phyloP scores from a whole-genome alignment of 2,888 invertebrate genomes.

The Caenorhabditis doughertyi region DNA sequence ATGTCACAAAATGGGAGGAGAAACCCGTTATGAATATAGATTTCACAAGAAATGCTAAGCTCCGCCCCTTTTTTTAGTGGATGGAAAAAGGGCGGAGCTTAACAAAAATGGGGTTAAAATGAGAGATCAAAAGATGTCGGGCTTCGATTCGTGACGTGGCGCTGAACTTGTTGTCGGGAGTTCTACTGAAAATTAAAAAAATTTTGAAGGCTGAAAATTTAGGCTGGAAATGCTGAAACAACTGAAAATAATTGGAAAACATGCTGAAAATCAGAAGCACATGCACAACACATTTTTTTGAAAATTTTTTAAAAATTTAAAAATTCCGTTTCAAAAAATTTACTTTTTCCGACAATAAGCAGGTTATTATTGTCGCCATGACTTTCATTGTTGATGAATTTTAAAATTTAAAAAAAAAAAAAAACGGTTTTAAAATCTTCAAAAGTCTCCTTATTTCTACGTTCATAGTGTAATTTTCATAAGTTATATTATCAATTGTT shows the following conservation, averaged over 20 bases:
- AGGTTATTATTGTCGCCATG: no score
- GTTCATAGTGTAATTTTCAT: no score
- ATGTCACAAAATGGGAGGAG: not conserved
- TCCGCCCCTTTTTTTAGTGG: not conserved
- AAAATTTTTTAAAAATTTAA: not conserved
- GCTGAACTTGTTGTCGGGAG: conserved; percentile 45
- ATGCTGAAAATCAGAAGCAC: not conserved
- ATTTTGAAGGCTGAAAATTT: not conserved
- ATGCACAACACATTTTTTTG: not conserved
- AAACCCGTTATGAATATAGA: not conserved
- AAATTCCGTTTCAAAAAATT: not conserved
- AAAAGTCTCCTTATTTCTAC: no score
- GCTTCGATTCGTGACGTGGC: conserved; percentile 58
- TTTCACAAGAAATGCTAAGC: not conserved
- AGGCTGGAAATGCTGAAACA: no score
- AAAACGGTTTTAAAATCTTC: no score
- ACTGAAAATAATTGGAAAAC: not conserved
- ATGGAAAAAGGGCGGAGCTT: not conserved
- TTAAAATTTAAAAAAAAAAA: no score
- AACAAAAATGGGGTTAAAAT: not conserved
- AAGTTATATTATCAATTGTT: no score
- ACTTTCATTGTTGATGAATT: no score
- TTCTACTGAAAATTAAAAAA: conserved; percentile 54
- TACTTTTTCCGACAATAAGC: no score
- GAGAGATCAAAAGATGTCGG: conserved; percentile 52